Base-by-base conservation (phyloP, 2,888 invertebrate genomes). In the Andrena dorsata region DNA sequence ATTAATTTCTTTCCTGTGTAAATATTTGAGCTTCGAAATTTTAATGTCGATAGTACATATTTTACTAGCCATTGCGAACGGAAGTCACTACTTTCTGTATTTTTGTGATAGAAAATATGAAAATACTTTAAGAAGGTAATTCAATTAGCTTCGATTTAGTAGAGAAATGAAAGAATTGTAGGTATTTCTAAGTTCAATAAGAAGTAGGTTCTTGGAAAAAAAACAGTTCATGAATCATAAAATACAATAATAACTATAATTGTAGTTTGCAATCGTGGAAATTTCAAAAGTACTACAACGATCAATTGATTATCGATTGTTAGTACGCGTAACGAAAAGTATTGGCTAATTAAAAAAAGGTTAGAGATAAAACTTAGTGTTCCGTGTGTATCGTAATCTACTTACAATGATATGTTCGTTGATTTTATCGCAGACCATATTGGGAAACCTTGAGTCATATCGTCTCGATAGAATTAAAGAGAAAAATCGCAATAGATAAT, bases 401-500 rank as follows among this genome's bases (percentile, higher is more conserved):
- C 16, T 13, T 23, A 8, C 16, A 8, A 4, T 58, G 49, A 51
- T n/a, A 28, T 7, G 13, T 35, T 76, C 28, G 65, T 65, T 60
- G 30, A 61, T 77, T 51, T 13, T 60, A 61, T 63, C 26, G 7
- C 8, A 26, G 49, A 49, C 10, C 10, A 26, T 13, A 8, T 0
- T 2, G 6, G 47, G 28, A 13, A 30, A 66, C n/a, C 28, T 77
- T 23, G 60, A 47, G 8, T 66, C 49, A 20, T 13, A 26, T 20
- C 1, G 7, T 20, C 58, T 60, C 10, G 47, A 77, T n/a, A 66
- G 7, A 60, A 49, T 76, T 64, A 35, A 66, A 78, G 35, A 32
- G 20, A 58, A 41, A 3, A 8, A 28, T 2, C 35, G 23, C 16
- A 16, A 53, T 28, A 30, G 76, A 77, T 60, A 28, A 35, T 16